These are phyloP conservation scores for Anabas testudineus DNA, from an alignment of 2,797 vertebrate species.

Conservation along the genomic window DNA sequence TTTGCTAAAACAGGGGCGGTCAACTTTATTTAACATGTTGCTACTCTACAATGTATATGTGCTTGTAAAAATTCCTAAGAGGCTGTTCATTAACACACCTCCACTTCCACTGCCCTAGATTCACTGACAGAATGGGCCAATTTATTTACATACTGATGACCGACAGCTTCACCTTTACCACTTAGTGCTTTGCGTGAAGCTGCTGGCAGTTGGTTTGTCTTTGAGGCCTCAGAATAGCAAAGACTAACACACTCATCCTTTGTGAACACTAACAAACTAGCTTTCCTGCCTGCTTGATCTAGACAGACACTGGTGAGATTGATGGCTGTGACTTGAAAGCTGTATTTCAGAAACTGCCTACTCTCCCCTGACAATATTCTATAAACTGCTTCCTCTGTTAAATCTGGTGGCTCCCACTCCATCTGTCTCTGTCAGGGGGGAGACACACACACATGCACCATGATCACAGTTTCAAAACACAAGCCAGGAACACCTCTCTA, in stretches of 20 bases:
- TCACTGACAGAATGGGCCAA: conserved; percentile 78
- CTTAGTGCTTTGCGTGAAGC: conserved; percentile 41
- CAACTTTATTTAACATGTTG: conserved; percentile 32
- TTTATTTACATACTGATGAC: conserved; percentile 81
- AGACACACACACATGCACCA: conserved; percentile 45
- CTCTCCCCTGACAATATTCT: conserved; percentile 83
- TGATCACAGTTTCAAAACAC: conserved; percentile 65
- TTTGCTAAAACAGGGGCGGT: neutral
- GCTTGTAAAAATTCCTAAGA: conserved; percentile 43
- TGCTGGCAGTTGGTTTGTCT: conserved; percentile 63
- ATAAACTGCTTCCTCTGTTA: conserved; percentile 86
- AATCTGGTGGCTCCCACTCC: conserved; percentile 81
- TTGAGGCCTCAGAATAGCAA: conserved; percentile 56
- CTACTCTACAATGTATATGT: conserved; percentile 27
- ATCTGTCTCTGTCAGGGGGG: conserved; percentile 85
- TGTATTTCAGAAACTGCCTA: conserved; percentile 82
- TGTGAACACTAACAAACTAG: conserved; percentile 77
- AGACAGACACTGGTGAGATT: conserved; percentile 78
- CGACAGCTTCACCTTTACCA: conserved; percentile 65
- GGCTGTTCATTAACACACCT: conserved; percentile 54
- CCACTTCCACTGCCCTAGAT: conserved; percentile 69
- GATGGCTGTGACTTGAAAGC: conserved; percentile 84
- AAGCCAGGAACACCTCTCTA: conserved; percentile 53
- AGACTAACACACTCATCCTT: conserved; percentile 69
- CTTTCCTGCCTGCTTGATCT: conserved; percentile 68